phyloP scores from a whole-genome alignment of 1,140 invertebrate genomes.

The Pinna nobilis region DNA sequence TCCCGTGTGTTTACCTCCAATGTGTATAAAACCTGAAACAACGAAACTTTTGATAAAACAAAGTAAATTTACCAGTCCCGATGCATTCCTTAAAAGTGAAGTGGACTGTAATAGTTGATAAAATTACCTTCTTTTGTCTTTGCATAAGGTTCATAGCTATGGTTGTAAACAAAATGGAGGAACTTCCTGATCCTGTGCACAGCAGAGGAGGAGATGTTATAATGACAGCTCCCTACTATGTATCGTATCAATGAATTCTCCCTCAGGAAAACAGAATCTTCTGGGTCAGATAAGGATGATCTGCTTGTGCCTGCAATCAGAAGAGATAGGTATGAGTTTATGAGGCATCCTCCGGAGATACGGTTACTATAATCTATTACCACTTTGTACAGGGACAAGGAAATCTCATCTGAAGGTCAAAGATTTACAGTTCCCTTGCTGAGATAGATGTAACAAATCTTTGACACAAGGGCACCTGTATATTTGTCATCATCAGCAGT shows the following conservation, averaged over 20 bases:
- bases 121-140: conserved; percentile 67
- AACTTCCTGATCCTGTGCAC: conserved; percentile 82
- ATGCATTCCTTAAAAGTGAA: too few relatives aligned
- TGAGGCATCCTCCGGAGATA: background rate
- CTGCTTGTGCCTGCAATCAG: conserved; percentile 51
- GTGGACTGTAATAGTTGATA: background rate
- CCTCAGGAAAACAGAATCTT: conserved; percentile 70
- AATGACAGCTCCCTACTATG: conserved; percentile 79
- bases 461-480: too few relatives aligned
- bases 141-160: conserved; percentile 83
- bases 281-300: conserved; percentile 58
- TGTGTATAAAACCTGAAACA: too few relatives aligned
- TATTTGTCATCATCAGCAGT: too few relatives aligned
- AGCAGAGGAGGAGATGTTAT: conserved; percentile 81
- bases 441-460: too few relatives aligned
- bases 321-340: background rate
- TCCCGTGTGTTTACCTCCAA: too few relatives aligned
- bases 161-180: conserved; percentile 78
- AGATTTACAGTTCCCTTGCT: too few relatives aligned
- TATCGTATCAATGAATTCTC: conserved; percentile 77
- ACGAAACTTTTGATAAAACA: too few relatives aligned
- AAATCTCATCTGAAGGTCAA: too few relatives aligned
- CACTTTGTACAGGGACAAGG: too few relatives aligned
- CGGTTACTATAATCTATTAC: background rate
- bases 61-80: too few relatives aligned